Evolutionary conservation across 2,888 invertebrate species (phyloP), one percentile per base, ranked within the genome.

Genomic region (Diabrotica balteata): DNA sequence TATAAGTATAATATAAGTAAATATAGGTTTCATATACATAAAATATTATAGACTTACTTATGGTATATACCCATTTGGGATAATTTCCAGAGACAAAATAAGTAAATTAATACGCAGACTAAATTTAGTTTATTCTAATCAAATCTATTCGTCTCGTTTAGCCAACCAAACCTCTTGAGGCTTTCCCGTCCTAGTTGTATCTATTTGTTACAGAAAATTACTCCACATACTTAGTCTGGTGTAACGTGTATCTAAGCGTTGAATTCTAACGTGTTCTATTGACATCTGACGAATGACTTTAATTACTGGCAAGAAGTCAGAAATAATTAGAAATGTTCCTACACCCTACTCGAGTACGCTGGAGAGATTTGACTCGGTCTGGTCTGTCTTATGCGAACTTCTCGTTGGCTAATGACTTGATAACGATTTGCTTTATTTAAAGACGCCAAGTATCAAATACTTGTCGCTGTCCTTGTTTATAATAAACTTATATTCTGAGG

Each of bases 311-410:
- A 68, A 76, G 72, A 73, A 77, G 75, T 75, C 71, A 69, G 71
- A 72, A 74, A 76, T 77, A 77, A 77, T 77, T 76, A 75, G 72
- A 71, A 73, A 75, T 73, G 73, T 70, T 74, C 72, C 73, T 70
- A 2, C 45, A 57, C 44, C 11, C 9, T 9, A 57, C 43, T 54
- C 54, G 32, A 4, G 32, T 54, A 9, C 43, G 4, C 8, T 43
- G 11, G 8, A 57, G 55, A 57, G 17, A 57, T 11, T 57, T 9
- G 45, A 72, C 68, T 59, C 67, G 59, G 71, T 64, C 72, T 73
- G 70, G 32, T 32, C 70, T 73, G 68, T 66, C 68, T 44, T 8
- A 9, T 64, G 64, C 66, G 52, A 72, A 75, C 68, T 74, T 74
- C 72, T 70, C 66, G 70, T 4, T 32, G 32, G 73, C 73, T 74